A percentile compares a stretch with the other conserved stretches of the same genome.
Conservation (phyloP, 2,888 invertebrate genomes). For the Lasioglossum leucozonium region DNA sequence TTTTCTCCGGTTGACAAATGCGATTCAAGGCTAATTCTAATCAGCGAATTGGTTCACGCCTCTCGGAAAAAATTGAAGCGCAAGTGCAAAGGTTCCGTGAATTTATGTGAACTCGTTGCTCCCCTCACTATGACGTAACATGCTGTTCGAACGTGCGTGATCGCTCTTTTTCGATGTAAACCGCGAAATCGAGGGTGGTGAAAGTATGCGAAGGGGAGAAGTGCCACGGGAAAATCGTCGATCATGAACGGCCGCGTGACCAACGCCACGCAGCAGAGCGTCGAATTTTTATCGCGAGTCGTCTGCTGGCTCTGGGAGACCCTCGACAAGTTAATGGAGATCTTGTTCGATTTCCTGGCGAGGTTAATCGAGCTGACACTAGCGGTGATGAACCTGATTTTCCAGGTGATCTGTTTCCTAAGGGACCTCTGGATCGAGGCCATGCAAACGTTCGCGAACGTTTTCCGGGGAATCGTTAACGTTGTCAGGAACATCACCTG, state of each 20-base stretch:
- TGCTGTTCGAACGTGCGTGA: not conserved
- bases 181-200: not conserved
- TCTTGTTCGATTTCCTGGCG: slow-evolving; percentile 75
- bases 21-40: slow-evolving; percentile 4
- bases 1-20: not conserved
- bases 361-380: slow-evolving; percentile 76
- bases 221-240: not conserved
- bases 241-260: slow-evolving; percentile 65
- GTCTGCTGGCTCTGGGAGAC: slow-evolving; percentile 78
- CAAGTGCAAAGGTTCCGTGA: slow-evolving; percentile 25
- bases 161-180: not conserved
- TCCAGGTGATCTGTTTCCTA: slow-evolving; percentile 76
- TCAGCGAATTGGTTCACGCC: not conserved
- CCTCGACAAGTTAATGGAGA: slow-evolving; percentile 73
- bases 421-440: slow-evolving; percentile 76
- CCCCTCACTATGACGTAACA: not conserved
- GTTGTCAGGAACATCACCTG: slow-evolving; percentile 74
- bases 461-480: slow-evolving; percentile 76
- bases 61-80: not conserved
- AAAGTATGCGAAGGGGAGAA: slow-evolving; percentile 21
- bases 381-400: slow-evolving; percentile 74
- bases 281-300: slow-evolving; percentile 68
- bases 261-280: slow-evolving; percentile 68
- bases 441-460: slow-evolving; percentile 77
- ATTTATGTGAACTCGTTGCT: slow-evolving; percentile 5